phyloP scores from a whole-genome alignment of 2,888 invertebrate genomes.

The Opisthograptis luteolata region DNA sequence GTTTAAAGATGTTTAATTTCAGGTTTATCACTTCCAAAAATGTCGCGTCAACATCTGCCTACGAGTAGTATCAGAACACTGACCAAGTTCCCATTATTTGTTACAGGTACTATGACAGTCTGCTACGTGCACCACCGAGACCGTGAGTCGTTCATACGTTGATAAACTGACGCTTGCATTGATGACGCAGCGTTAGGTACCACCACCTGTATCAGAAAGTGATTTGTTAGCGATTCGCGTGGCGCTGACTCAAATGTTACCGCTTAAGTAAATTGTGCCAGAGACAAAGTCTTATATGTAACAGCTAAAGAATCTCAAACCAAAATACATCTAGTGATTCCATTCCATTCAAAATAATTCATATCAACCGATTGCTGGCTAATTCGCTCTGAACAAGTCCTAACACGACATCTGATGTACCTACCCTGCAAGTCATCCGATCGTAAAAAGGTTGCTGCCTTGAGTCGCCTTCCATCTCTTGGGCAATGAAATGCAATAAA shows the following conservation, averaged over 20 bases:
- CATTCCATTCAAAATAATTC: too few relatives aligned
- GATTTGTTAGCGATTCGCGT: conserved; percentile 4
- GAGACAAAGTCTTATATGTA: background rate
- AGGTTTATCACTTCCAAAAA: background rate
- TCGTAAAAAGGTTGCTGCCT: too few relatives aligned
- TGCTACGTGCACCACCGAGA: conserved; percentile 63
- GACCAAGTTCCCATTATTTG: conserved; percentile 57
- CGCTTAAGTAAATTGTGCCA: background rate
- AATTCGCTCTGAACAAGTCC: background rate
- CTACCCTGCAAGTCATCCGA: too few relatives aligned
- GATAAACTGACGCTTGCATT: conserved; percentile 53
- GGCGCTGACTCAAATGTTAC: background rate
- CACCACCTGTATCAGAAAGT: conserved; percentile 21
- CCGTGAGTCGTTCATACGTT: conserved; percentile 71
- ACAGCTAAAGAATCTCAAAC: background rate
- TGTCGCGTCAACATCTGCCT: background rate
- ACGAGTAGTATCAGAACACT: conserved; percentile 29
- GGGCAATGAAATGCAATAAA: background rate
- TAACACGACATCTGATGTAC: background rate
- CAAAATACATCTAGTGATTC: background rate
- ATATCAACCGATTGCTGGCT: too few relatives aligned
- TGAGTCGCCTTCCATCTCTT: too few relatives aligned
- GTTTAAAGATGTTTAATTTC: too few relatives aligned
- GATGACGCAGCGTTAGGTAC: conserved; percentile 49
- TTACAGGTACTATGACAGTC: conserved; percentile 80